Conservation (phyloP, 2,888 invertebrate genomes). For the Limnephilus auricula region DNA sequence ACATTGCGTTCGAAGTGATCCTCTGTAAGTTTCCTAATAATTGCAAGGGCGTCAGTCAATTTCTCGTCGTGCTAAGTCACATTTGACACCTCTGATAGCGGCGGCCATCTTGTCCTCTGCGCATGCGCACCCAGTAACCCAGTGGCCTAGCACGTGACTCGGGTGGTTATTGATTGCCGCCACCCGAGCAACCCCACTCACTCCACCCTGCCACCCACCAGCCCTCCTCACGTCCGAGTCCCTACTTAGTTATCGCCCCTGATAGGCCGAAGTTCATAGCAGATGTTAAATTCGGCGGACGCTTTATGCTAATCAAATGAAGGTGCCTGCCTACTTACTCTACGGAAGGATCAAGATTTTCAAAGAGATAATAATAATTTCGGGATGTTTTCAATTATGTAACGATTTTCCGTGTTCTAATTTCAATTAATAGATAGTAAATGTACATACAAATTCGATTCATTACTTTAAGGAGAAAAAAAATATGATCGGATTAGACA, state of each 20-base stretch:
- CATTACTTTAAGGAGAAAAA: neutral
- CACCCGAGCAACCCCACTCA: conserved; percentile 15
- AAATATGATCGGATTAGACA: neutral
- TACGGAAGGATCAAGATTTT: neutral
- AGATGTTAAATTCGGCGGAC: conserved; percentile 9
- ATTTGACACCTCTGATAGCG: conserved; percentile 39
- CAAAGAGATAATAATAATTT: neutral
- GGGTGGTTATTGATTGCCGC: conserved; percentile 63
- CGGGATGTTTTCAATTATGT: neutral
- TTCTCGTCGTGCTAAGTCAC: neutral
- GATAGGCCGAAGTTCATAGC: conserved; percentile 46
- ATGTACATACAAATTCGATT: neutral
- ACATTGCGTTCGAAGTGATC: neutral
- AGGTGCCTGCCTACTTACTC: conserved; percentile 3
- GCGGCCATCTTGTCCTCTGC: conserved; percentile 42
- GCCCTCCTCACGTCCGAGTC: neutral
- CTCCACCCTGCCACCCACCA: neutral
- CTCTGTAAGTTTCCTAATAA: neutral
- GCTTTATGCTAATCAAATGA: conserved; percentile 18
- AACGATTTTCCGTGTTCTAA: neutral
- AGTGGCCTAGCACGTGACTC: conserved; percentile 63
- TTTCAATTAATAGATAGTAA: neutral
- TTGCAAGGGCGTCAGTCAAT: neutral
- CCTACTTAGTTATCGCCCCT: conserved; percentile 11
- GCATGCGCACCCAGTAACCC: conserved; percentile 65